Conservation (phyloP, 2,888 invertebrate species). For the Romanomermis culicivorax region DNA sequence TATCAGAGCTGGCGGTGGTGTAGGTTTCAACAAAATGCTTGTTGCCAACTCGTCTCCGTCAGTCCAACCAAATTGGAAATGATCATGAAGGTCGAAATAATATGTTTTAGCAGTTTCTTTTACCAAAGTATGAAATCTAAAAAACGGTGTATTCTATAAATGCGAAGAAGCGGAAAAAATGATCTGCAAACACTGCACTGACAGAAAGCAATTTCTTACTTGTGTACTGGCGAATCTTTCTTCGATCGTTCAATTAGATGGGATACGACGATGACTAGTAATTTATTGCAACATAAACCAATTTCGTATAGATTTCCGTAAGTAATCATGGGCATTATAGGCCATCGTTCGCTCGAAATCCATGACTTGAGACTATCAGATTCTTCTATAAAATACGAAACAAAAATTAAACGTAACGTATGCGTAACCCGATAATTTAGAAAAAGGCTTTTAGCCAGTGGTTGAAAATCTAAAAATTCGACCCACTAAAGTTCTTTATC, state of each 20-base stretch:
- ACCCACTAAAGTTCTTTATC: too few relatives aligned
- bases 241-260: constrained; percentile 14
- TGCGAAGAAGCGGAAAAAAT: too few relatives aligned
- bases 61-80: constrained; percentile 87
- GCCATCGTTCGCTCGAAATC: constrained; percentile 22
- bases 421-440: too few relatives aligned
- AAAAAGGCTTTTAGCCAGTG: too few relatives aligned
- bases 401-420: too few relatives aligned
- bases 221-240: background rate
- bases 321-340: constrained; percentile 18
- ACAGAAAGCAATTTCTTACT: constrained; percentile 7
- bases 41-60: constrained; percentile 70
- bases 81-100: constrained; percentile 12
- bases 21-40: constrained; percentile 67
- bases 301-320: constrained; percentile 20
- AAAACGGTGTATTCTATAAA: too few relatives aligned
- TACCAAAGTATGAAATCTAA: constrained; percentile 2
- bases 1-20: constrained; percentile 60
- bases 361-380: constrained; percentile 13
- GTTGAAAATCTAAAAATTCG: background rate
- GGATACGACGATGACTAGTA: constrained; percentile 20
- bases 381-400: background rate
- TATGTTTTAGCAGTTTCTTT: background rate
- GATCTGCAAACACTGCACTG: background rate
- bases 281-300: constrained; percentile 18